Conservation (phyloP, 2,888 invertebrate genomes). For the Tinea trinotella region DNA sequence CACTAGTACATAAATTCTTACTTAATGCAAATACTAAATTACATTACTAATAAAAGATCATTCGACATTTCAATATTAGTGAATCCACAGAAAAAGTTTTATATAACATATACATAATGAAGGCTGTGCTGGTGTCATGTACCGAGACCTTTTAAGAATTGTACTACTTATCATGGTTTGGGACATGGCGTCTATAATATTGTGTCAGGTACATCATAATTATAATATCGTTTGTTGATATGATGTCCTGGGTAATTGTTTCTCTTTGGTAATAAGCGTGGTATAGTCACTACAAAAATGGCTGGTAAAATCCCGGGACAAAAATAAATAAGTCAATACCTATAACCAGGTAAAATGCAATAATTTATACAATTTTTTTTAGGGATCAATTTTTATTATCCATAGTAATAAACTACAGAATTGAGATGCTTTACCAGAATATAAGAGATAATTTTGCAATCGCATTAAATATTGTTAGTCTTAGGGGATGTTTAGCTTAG, state of each 20-base stretch:
- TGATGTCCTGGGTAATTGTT: neutral
- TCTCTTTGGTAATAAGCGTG: neutral
- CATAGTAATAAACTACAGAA: neutral
- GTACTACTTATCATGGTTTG: neutral
- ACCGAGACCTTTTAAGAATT: neutral
- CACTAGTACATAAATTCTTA: no score
- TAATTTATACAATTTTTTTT: neutral
- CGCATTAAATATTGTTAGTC: no score
- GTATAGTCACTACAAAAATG: neutral
- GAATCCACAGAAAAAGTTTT: neutral
- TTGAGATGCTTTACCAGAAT: neutral
- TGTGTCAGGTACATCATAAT: neutral
- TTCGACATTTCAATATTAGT: neutral
- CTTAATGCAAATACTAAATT: no score
- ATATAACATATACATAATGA: neutral
- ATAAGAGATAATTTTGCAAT: neutral
- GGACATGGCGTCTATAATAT: neutral
- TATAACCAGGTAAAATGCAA: neutral
- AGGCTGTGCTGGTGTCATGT: neutral
- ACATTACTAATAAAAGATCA: no score
- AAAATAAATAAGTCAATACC: neutral
- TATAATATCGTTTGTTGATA: neutral
- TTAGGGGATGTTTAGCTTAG: no score
- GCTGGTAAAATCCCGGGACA: neutral
- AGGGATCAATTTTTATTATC: neutral